These are phyloP conservation scores for Diarsia brunnea DNA, from an alignment of 2,888 invertebrate species.

Conservation along the genomic window DNA sequence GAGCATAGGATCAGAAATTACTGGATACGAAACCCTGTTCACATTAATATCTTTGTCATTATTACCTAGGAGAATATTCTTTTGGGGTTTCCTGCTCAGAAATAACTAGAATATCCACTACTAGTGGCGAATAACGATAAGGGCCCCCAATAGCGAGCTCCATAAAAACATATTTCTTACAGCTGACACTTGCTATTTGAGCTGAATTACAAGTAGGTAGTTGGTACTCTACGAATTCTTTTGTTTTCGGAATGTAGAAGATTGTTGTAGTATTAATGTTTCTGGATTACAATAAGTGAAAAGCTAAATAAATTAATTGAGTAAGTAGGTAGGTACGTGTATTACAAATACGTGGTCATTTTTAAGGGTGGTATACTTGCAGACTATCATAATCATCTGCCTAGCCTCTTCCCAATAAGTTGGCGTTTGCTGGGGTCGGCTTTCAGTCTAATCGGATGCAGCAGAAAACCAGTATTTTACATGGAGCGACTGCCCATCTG, in stretches of 20 bases:
- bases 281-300: no score
- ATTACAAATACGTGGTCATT: background rate
- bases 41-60: conserved; percentile 20
- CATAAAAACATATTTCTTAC: conserved; percentile 53
- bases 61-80: conserved; percentile 33
- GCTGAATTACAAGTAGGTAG: conserved; percentile 51
- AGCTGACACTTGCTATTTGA: conserved; percentile 45
- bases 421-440: no score
- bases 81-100: conserved; percentile 23
- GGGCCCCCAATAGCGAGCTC: conserved; percentile 34
- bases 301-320: background rate
- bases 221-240: conserved; percentile 17
- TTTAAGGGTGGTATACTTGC: background rate
- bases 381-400: background rate
- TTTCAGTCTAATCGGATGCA: no score
- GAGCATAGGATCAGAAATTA: background rate
- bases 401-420: no score
- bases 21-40: background rate
- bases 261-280: background rate
- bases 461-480: no score
- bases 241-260: conserved; percentile 16
- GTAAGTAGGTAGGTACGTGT: background rate
- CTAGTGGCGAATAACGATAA: conserved; percentile 43
- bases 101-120: conserved; percentile 50
- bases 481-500: no score